Evolutionary conservation across 2,797 vertebrate species (phyloP).

Genomic region (Takifugu ocellatus): DNA sequence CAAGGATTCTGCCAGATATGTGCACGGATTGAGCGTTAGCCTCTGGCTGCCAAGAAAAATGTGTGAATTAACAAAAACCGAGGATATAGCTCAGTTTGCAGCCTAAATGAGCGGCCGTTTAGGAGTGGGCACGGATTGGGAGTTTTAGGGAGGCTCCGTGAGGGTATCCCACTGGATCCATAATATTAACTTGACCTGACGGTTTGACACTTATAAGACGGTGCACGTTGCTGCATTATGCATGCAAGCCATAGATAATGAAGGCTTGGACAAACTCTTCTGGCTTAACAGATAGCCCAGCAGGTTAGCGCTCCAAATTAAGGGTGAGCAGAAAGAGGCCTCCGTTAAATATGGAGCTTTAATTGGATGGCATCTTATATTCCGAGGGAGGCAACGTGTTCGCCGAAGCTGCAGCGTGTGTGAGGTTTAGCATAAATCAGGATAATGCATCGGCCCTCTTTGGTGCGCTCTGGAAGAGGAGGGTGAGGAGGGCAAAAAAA

Average conservation of each 20-base stretch:
- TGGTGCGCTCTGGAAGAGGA: slow-evolving; percentile 30
- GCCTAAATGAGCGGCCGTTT: slow-evolving; percentile 19
- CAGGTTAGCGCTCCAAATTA: slow-evolving; percentile 56
- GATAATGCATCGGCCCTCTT: slow-evolving; percentile 42
- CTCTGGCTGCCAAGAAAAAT: slow-evolving; percentile 49
- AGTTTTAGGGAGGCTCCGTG: slow-evolving; percentile 34
- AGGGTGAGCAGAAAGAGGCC: slow-evolving; percentile 35
- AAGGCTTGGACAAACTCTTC: slow-evolving; percentile 39
- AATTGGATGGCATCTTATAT: slow-evolving; percentile 41
- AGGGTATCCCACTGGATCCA: slow-evolving; percentile 45
- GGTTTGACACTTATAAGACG: slow-evolving; percentile 34
- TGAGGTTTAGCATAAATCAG: slow-evolving; percentile 56
- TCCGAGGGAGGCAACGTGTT: slow-evolving; percentile 39
- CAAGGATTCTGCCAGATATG: slow-evolving; percentile 47
- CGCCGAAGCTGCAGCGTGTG: slow-evolving; percentile 36
- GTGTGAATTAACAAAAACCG: slow-evolving; percentile 53
- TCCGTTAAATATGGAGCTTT: slow-evolving; percentile 39
- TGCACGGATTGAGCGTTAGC: slow-evolving; percentile 37
- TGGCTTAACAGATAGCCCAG: slow-evolving; percentile 35
- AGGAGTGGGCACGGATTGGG: slow-evolving; percentile 24
- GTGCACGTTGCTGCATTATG: slow-evolving; percentile 45
- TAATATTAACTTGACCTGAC: slow-evolving; percentile 45
- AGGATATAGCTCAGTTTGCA: slow-evolving; percentile 31
- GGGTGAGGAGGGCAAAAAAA: slow-evolving; percentile 1
- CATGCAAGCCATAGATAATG: slow-evolving; percentile 31